Conservation (phyloP, 2,797 vertebrate species). For the Helostoma temminkii region DNA sequence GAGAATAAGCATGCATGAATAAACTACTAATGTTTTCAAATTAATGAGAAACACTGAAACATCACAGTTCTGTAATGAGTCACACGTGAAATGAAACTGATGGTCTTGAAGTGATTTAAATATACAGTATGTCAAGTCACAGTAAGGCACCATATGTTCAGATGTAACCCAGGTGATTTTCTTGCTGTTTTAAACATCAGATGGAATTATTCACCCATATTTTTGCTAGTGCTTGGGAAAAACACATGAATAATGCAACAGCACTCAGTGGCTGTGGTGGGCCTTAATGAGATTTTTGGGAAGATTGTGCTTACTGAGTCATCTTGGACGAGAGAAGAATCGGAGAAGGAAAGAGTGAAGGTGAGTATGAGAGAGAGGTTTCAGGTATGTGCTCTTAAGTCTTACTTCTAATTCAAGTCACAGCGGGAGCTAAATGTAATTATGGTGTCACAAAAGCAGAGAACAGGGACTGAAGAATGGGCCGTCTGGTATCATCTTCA, state of each 20-base stretch:
- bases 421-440: slow-evolving; percentile 55
- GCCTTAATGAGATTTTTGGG: slow-evolving; percentile 77
- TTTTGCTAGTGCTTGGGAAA: slow-evolving; percentile 55
- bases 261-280: slow-evolving; percentile 67
- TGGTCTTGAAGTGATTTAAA: slow-evolving; percentile 34
- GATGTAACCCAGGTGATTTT: slow-evolving; percentile 52
- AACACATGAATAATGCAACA: slow-evolving; percentile 80
- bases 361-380: slow-evolving; percentile 25
- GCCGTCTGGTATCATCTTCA: slow-evolving; percentile 13
- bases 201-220: slow-evolving; percentile 73
- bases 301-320: slow-evolving; percentile 71
- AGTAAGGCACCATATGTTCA: slow-evolving; percentile 24
- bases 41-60: slow-evolving; percentile 62
- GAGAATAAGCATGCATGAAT: slow-evolving; percentile 62
- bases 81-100: slow-evolving; percentile 25
- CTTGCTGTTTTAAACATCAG: slow-evolving; percentile 68
- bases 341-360: slow-evolving; percentile 26
- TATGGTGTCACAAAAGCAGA: slow-evolving; percentile 28
- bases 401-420: slow-evolving; percentile 48
- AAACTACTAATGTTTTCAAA: slow-evolving; percentile 40
- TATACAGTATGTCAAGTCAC: slow-evolving; percentile 5
- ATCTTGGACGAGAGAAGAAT: slow-evolving; percentile 43
- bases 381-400: slow-evolving; percentile 48
- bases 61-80: slow-evolving; percentile 22
- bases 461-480: slow-evolving; percentile 17